Evolutionary conservation across 2,797 vertebrate species (phyloP).

Genomic region (Crocodylus rhombifer): DNA sequence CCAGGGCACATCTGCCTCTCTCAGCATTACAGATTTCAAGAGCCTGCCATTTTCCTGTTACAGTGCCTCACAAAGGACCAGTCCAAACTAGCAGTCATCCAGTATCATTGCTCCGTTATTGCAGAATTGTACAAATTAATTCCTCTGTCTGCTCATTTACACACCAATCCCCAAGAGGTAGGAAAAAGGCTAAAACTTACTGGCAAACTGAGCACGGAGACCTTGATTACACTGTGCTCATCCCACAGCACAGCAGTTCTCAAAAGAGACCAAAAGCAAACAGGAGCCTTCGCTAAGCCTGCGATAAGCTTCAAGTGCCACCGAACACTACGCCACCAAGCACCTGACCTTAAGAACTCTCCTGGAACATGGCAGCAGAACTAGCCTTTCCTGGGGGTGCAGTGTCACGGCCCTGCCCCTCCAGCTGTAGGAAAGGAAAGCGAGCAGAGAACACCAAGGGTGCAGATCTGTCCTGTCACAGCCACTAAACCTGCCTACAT

Average conservation of each 20-base stretch:
- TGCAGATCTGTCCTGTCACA: slow-evolving; percentile 42
- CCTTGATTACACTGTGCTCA: slow-evolving; percentile 44
- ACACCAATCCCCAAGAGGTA: slow-evolving; percentile 2
- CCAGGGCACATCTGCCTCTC: not conserved
- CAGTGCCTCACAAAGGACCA: slow-evolving; percentile 11
- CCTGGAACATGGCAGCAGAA: slow-evolving; percentile 31
- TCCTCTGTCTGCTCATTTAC: not conserved
- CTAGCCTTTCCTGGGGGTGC: slow-evolving; percentile 34
- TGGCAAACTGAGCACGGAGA: slow-evolving; percentile 27
- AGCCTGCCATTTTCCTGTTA: slow-evolving; percentile 20
- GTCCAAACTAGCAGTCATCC: not conserved
- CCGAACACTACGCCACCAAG: not conserved
- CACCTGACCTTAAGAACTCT: slow-evolving; percentile 32
- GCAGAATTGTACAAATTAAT: not conserved
- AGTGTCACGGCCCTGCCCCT: slow-evolving; percentile 40
- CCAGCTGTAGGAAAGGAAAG: slow-evolving; percentile 47
- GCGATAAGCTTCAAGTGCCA: slow-evolving; percentile 25
- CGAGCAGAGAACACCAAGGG: not conserved
- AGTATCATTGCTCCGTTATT: not conserved
- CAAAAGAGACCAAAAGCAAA: slow-evolving; percentile 35
- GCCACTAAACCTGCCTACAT: slow-evolving; percentile 75
- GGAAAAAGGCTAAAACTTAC: slow-evolving; percentile 68
- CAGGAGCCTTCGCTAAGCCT: slow-evolving; percentile 53
- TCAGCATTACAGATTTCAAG: not conserved
- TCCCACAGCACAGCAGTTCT: slow-evolving; percentile 52